Evolutionary conservation across 2,888 invertebrate species (phyloP).

Genomic region (Dynastes tityus): DNA sequence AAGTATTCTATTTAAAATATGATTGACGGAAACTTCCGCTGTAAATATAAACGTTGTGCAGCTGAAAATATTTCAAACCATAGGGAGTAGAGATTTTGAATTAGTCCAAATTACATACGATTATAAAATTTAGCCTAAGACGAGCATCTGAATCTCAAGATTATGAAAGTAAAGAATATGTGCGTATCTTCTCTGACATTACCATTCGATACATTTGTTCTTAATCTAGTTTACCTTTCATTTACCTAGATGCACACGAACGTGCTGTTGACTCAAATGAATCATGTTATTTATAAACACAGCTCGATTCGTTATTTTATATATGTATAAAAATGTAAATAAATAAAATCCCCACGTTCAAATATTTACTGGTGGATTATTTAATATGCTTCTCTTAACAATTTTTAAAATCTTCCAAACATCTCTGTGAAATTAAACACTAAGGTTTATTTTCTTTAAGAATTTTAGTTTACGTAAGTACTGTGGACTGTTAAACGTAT

Average conservation of each 20-base stretch:
- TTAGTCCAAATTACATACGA: too few relatives aligned
- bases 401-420: constrained; percentile 1
- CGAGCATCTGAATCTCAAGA: too few relatives aligned
- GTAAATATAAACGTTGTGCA: not conserved
- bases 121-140: too few relatives aligned
- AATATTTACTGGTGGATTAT: constrained; percentile 10
- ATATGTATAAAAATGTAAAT: not conserved
- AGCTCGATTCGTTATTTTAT: not conserved
- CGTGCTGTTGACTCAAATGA: not conserved
- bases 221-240: too few relatives aligned
- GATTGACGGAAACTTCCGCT: constrained; percentile 2
- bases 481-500: not conserved
- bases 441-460: constrained; percentile 6
- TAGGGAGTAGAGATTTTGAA: too few relatives aligned
- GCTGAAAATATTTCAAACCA: too few relatives aligned
- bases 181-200: too few relatives aligned
- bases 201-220: too few relatives aligned
- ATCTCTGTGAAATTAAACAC: constrained; percentile 1
- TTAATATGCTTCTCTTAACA: constrained; percentile 3
- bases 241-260: not conserved
- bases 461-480: constrained; percentile 11
- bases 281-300: constrained; percentile 7
- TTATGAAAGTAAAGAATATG: too few relatives aligned
- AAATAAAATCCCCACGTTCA: not conserved
- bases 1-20: not conserved